Evolutionary conservation across 2,797 vertebrate genomes (phyloP), one percentile per base, ranked within the genome.

Genomic region (Galaxias olidus): DNA sequence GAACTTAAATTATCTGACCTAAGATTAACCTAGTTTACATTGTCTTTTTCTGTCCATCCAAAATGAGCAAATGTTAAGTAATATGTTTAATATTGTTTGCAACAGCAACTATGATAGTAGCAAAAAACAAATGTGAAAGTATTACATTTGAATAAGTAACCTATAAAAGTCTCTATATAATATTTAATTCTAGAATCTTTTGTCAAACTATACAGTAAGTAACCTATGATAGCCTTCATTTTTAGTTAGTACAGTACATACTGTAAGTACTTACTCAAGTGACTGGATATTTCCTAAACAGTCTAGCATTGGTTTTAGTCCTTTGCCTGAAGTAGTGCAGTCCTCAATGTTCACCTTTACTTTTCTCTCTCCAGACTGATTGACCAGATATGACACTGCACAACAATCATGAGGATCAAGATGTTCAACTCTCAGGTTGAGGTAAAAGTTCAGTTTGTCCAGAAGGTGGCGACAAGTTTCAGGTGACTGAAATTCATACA

Each of bases 401-500:
- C 66, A 76, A 52, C 76, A 69, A 41, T 71, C 61, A 44, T 76
- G 55, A 54, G 73, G 76, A 44, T 78, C 79, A 15, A 78, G 63
- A 66, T 61, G 46, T n/a, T 45, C 55, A 14, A 61, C 53, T 42
- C 57, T 49, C 61, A 62, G 45, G 14, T 74, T 50, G 10, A 78
- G 44, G 46, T 43, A 3, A 59, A 64, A 47, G 5, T 69, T 1
- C 4, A 72, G 63, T 40, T 56, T 60, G 15, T 59, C 60, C 47
- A 81, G 64, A 15, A 81, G 71, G 42, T 41, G 48, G 15, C 41
- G 48, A 9, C 79, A 80, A 1, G 58, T 52, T 50, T 61, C 18
- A 59, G 65, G 19, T 61, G 79, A 73, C 57, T 78, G 79, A 20
- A 65, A 57, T 66, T 81, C 79, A 65, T 58, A 72, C n/a, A 78